Conservation (phyloP, 37 sponge, comb jelly and placozoan species). For the Petrosia ficiformis region DNA sequence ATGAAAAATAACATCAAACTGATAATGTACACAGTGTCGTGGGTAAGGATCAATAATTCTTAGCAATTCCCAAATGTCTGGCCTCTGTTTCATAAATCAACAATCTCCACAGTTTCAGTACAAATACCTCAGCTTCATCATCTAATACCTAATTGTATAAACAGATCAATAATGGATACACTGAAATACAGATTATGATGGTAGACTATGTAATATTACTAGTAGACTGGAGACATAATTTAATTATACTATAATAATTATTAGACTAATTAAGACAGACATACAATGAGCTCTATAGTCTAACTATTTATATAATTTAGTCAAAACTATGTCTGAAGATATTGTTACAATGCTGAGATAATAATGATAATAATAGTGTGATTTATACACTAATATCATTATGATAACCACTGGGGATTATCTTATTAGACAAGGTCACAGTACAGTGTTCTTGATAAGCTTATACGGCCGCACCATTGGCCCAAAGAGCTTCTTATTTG, state of each 20-base stretch:
- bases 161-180: not conserved
- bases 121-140: slow-evolving; percentile 96
- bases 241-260: not conserved
- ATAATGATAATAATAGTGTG: too few species aligned
- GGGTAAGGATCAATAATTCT: slow-evolving; percentile 61
- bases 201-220: not conserved
- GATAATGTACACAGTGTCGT: not conserved
- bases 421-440: too few species aligned
- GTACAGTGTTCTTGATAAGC: too few species aligned
- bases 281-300: not conserved
- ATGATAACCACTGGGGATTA: too few species aligned
- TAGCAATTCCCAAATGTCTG: slow-evolving; percentile 86
- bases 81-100: slow-evolving; percentile 98
- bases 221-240: not conserved
- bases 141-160: slow-evolving; percentile 91
- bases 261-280: not conserved
- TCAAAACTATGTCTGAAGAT: too few species aligned
- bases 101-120: slow-evolving; percentile 94
- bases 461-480: too few species aligned
- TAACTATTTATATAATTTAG: not conserved
- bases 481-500: too few species aligned
- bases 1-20: not conserved
- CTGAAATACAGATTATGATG: not conserved
- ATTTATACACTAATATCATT: too few species aligned
- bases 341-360: too few species aligned